These are phyloP conservation scores for Astur gentilis DNA, from an alignment of 2,113 vertebrate species.

Conservation along the genomic window DNA sequence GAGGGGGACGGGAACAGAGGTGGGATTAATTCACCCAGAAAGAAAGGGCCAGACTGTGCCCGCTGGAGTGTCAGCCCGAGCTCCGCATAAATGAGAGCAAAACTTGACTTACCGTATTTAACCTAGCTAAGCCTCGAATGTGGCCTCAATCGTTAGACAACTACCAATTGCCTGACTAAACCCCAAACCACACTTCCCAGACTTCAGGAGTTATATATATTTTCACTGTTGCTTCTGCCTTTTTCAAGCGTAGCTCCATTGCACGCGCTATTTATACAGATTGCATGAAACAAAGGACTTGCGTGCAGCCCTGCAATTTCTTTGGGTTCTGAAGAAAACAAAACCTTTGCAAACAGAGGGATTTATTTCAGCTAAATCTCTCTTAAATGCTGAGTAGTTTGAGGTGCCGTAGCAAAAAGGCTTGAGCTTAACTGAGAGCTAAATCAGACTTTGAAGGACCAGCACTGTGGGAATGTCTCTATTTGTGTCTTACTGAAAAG, in stretches of 20 bases:
- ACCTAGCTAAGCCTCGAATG: background rate
- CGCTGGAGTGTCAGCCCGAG: background rate
- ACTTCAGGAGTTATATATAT: background rate
- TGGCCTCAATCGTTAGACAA: background rate
- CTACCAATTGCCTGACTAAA: background rate
- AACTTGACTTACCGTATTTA: background rate
- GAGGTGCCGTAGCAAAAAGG: background rate
- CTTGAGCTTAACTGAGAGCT: background rate
- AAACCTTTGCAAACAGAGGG: background rate
- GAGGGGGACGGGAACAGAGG: background rate
- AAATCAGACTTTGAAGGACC: fast-evolving
- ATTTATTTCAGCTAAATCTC: background rate
- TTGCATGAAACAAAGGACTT: background rate
- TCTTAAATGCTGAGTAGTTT: background rate
- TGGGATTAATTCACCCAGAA: background rate
- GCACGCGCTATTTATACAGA: background rate
- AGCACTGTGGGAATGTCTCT: background rate
- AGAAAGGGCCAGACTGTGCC: background rate
- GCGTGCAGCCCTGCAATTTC: background rate
- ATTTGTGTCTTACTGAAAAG: background rate
- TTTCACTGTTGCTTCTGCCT: background rate
- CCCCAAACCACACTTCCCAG: conserved; percentile 12
- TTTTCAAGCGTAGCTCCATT: background rate
- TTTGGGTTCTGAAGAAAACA: background rate
- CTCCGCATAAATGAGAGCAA: background rate